phyloP scores from a whole-genome alignment of 2,113 vertebrate species.

The Myocastor coypus region DNA sequence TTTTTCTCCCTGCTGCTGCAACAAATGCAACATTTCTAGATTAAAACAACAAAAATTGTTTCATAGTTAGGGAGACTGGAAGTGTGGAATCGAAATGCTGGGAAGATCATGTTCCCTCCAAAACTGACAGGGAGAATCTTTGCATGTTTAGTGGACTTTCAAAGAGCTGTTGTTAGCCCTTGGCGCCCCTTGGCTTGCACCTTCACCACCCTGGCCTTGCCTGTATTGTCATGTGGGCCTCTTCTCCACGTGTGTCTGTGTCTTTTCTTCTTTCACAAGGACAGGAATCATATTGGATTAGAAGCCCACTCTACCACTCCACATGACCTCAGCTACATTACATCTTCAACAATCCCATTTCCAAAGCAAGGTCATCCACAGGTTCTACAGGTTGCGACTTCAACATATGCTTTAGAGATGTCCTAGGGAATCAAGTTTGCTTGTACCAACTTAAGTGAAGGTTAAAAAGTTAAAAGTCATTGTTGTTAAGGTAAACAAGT shows the following conservation, averaged over 20 bases:
- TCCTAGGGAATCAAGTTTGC: not conserved
- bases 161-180: not conserved
- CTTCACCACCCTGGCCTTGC: too few species aligned
- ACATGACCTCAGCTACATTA: not conserved
- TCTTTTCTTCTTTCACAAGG: not conserved
- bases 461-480: not conserved
- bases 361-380: not conserved
- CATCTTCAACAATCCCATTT: not conserved
- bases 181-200: not conserved
- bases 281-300: not conserved
- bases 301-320: not conserved
- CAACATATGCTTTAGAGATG: not conserved
- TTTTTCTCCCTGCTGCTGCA: not conserved
- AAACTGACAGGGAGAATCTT: not conserved
- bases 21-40: not conserved
- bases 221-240: not conserved
- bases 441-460: not conserved
- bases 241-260: not conserved
- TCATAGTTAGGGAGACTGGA: not conserved
- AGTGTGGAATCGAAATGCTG: not conserved
- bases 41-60: not conserved
- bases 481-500: not conserved
- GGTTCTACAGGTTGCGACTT: not conserved
- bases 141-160: not conserved
- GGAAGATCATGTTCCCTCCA: not conserved